Base-by-base conservation (phyloP, 1,140 invertebrate genomes). In the Penaeus chinensis region DNA sequence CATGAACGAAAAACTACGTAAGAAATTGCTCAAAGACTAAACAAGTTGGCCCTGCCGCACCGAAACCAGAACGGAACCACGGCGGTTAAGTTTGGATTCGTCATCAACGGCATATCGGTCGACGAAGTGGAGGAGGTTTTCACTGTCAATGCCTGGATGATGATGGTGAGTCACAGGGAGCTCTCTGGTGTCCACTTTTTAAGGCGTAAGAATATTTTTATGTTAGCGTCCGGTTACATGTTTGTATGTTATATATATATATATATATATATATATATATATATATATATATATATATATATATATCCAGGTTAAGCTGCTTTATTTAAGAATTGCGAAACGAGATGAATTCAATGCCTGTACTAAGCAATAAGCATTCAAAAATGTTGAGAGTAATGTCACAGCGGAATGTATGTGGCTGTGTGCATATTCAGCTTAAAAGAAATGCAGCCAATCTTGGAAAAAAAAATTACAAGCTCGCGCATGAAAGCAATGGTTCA, bases 61-160 rank as follows among this genome's bases (percentile, higher is more conserved):
- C 84, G 84, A 19, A 18, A 69, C 42, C 7, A 16, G 24, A 86
- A 86, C 20, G 84, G 42, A 32, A 86, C 84, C 13, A 79, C 77
- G 22, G 20, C 65, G 5, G 77, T 71, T 22, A 13, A 61, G n/a
- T 22, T 80, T 11, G n/a, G 3, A 0, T 3, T 86, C 11, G 8
- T 61, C 18, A 7, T 54, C n/a, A 66, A 60, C 77, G 84, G 77
- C 63, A 22, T 66, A 47, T 62, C 37, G 62, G 42, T 86, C n/a
- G 84, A 86, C 20, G 84, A 86, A 27, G 63, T 54, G n/a, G 54
- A 80, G 62, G 65, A 86, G n/a, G 16, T 80, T 20, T 16, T 86
- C 24, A 37, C 66, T 27, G 8, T 80, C 62, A 86, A 86, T 32
- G 77, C 84, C 19, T 86, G 84, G 84, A 7, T 61, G 7, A 13